These are phyloP conservation scores for Channa argus DNA, from an alignment of 2,113 vertebrate genomes.

Conservation along the genomic window DNA sequence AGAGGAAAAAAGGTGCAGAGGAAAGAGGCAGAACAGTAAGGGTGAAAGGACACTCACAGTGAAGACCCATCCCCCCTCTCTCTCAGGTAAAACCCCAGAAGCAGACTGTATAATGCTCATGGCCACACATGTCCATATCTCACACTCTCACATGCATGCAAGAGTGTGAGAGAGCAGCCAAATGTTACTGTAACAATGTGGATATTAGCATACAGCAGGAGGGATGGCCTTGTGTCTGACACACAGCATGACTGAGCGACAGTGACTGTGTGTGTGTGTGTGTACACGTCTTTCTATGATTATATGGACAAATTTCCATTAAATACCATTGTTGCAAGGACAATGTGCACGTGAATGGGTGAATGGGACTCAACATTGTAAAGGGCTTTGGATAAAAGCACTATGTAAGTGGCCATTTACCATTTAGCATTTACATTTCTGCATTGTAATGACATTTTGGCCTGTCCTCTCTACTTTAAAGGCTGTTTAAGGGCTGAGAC, in stretches of 20 bases:
- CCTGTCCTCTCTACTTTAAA: too few relatives aligned
- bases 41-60: slow-evolving; percentile 44
- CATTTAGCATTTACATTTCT: too few relatives aligned
- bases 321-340: too few relatives aligned
- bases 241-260: slow-evolving; percentile 34
- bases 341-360: too few relatives aligned
- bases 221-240: slow-evolving; percentile 50
- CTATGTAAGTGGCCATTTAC: too few relatives aligned
- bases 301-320: too few relatives aligned
- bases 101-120: slow-evolving; percentile 73
- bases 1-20: slow-evolving; percentile 1
- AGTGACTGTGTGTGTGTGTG: slow-evolving; percentile 4
- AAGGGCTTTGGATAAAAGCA: too few relatives aligned
- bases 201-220: slow-evolving; percentile 56
- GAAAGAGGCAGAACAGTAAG: slow-evolving; percentile 34
- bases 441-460: too few relatives aligned
- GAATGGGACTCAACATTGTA: too few relatives aligned
- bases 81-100: slow-evolving; percentile 53
- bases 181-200: slow-evolving; percentile 26
- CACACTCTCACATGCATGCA: too few relatives aligned
- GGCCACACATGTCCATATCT: slow-evolving; percentile 43
- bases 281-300: background rate
- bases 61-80: slow-evolving; percentile 54
- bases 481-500: too few relatives aligned
- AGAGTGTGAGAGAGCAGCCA: background rate